Conservation (phyloP, 1,140 invertebrate genomes). For the Saccostrea cuccullata region DNA sequence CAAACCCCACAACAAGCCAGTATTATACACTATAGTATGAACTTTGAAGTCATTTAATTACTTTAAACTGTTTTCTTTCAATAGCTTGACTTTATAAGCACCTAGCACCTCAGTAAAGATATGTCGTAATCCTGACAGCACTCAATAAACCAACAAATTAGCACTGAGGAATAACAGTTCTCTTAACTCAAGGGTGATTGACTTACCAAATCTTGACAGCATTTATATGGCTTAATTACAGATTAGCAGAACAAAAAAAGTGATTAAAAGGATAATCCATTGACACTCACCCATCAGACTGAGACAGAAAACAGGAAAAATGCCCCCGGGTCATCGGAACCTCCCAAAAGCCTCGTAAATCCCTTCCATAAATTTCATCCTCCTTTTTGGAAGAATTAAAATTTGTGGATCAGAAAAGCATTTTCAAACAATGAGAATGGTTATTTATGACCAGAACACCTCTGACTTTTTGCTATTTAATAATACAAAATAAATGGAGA, state of each 20-base stretch:
- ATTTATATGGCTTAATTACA: constrained; percentile 5
- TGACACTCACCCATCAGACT: background rate
- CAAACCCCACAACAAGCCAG: too few species aligned
- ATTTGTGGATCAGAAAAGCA: background rate
- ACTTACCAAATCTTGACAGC: constrained; percentile 7
- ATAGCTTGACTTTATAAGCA: too few species aligned
- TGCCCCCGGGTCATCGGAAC: background rate
- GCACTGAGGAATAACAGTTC: background rate
- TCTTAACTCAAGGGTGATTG: background rate
- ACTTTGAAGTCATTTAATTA: too few species aligned
- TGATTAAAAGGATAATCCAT: constrained; percentile 6
- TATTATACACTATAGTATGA: too few species aligned
- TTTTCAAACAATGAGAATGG: constrained; percentile 1
- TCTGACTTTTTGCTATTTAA: background rate
- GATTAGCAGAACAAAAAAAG: background rate
- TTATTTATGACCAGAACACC: constrained; percentile 11
- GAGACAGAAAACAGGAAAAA: background rate
- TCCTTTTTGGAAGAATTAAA: constrained; percentile 10
- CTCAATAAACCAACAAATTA: background rate
- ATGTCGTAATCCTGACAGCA: background rate
- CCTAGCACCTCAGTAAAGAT: background rate
- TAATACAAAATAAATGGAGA: background rate
- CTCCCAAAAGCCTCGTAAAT: constrained; percentile 1
- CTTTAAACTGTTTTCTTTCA: too few species aligned
- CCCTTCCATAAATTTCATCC: background rate